Evolutionary conservation across 1,140 invertebrate species (phyloP).

Genomic region (Steinernema feltiae): DNA sequence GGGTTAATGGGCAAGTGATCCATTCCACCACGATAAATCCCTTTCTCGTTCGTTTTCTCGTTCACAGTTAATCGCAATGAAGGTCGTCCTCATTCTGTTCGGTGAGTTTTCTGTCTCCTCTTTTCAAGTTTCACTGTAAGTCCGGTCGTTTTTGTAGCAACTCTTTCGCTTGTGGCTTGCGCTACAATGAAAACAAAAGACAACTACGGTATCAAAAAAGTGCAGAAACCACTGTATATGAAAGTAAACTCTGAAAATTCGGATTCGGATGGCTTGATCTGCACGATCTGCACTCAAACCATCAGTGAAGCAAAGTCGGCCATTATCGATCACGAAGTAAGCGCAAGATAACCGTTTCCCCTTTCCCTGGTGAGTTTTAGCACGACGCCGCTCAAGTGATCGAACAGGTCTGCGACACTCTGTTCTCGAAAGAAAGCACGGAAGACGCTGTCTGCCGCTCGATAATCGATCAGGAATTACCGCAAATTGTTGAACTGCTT

Average conservation of each 20-base stretch:
- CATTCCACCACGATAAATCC: background rate
- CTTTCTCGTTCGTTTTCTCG: background rate
- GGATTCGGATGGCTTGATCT: background rate
- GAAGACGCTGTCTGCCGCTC: background rate
- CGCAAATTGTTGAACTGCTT: background rate
- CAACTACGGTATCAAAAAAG: slow-evolving; percentile 5
- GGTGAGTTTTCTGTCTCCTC: background rate
- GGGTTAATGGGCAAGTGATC: background rate
- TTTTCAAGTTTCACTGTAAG: background rate
- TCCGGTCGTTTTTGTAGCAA: background rate
- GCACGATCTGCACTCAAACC: background rate
- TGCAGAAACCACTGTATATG: background rate
- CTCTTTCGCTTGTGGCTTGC: background rate
- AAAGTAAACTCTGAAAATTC: background rate
- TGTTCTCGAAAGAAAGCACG: background rate
- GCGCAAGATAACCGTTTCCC: background rate
- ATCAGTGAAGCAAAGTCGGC: background rate
- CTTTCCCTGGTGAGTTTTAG: background rate
- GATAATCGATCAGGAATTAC: background rate
- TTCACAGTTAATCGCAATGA: slow-evolving; percentile 42
- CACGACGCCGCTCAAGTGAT: background rate
- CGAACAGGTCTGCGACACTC: background rate
- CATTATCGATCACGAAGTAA: slow-evolving; percentile 2
- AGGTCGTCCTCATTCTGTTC: background rate
- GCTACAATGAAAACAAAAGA: background rate